Base-by-base conservation (phyloP, 2,113 vertebrate genomes). In the Pelodiscus sinensis region DNA sequence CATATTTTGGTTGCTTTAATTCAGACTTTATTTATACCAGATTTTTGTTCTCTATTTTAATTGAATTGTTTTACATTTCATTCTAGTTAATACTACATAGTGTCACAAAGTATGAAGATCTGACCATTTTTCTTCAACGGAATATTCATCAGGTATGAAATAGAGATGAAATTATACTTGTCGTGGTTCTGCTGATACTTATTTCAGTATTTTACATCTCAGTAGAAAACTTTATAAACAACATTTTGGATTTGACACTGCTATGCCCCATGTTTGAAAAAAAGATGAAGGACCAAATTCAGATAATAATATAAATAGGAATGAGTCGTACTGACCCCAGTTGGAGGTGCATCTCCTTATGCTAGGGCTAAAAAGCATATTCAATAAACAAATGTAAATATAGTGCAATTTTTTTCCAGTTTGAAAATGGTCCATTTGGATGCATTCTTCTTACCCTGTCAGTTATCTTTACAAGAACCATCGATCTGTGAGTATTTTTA, bases 381-480 rank as follows among this genome's bases (percentile, higher is more conserved):
- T 8, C 18, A 82, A 27, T 14, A 73, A 87, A 50, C 38, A 19
- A 79, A 92, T 68, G n/a, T 85, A 21, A 90, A 60, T 29, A 4
- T 0, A 55, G 1, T 16, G 51, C 12, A 21, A 1, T 13, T 16
- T 5, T 92, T 77, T 93, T 95, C 18, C 97, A 99, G 99, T 99
- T 99, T 92, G 99, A 99, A 96, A 89, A 65, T 1, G 99, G 99
- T 57, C 98, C 97, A 24, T 98, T 96, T 1, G 99, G 99, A 24
- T 99, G 99, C 92, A 89, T 99, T 92, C 97, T 99, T 79, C 97
- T 99, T 80, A 98, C 98, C 1, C 85, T 99, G 90, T 99, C 99
- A 13, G 99, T 98, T 85, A 96, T 99, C 95, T 97, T 99, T 71
- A 99, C 99, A 81, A 98, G 99, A 96, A 98, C 99, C 44, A 94